Conservation (phyloP, 1,140 invertebrate species). For the Ips typographus region DNA sequence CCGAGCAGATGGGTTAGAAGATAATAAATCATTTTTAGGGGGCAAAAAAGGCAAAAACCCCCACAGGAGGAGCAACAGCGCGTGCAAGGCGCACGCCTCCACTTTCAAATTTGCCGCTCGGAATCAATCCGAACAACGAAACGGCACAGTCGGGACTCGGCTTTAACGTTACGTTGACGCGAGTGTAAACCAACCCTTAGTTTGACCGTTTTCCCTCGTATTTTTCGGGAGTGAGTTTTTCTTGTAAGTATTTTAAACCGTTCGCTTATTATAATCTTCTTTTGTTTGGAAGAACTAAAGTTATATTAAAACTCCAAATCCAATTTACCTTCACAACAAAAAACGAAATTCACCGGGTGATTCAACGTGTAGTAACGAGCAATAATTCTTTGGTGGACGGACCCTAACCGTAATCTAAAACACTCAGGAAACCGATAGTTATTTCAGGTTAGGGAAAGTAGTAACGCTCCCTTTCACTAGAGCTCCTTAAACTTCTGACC, state of each 20-base stretch:
- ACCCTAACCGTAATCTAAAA: neutral
- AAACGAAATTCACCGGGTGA: too few relatives aligned
- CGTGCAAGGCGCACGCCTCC: slow-evolving; percentile 13
- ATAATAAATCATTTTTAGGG: slow-evolving; percentile 30
- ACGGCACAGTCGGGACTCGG: slow-evolving; percentile 1
- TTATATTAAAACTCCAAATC: too few relatives aligned
- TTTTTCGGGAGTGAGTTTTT: neutral
- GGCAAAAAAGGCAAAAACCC: slow-evolving; percentile 21
- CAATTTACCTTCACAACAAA: too few relatives aligned
- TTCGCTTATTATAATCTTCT: neutral
- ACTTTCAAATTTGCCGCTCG: slow-evolving; percentile 21
- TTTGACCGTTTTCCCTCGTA: neutral
- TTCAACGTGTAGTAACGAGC: too few relatives aligned
- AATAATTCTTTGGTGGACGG: too few relatives aligned
- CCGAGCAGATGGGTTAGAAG: slow-evolving; percentile 15
- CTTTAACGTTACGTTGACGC: neutral
- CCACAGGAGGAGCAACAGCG: slow-evolving; percentile 15
- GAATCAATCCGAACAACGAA: slow-evolving; percentile 5
- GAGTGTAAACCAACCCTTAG: neutral
- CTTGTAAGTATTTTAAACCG: neutral
- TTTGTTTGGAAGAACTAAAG: neutral
- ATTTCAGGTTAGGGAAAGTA: slow-evolving; percentile 2
- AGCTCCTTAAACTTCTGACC: neutral
- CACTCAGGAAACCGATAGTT: neutral
- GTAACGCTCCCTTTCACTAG: neutral